Evolutionary conservation across 1,140 invertebrate species (phyloP).

Genomic region (Tigriopus japonicus): DNA sequence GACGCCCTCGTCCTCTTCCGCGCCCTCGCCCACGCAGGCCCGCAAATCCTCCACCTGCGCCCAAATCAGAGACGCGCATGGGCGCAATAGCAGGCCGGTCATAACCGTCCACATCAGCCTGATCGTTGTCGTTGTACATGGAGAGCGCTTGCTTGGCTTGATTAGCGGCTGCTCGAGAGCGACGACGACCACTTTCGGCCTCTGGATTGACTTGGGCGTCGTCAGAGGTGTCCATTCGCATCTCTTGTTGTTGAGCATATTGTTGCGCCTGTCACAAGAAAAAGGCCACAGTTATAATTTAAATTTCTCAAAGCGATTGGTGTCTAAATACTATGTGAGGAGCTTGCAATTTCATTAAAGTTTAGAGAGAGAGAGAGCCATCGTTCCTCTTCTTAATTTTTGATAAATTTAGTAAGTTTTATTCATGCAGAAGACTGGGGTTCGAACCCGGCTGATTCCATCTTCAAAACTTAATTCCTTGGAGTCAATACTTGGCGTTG

Average conservation of each 20-base stretch:
- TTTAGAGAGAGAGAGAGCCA: no score
- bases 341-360: no score
- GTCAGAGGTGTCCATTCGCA: not conserved
- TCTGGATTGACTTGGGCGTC: not conserved
- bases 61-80: not conserved
- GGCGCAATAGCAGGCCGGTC: conserved; percentile 11
- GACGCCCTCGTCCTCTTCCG: conserved; percentile 7
- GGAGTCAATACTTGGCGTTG: no score
- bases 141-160: conserved; percentile 18
- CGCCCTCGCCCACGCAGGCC: conserved; percentile 8
- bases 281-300: no score
- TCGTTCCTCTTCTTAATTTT: no score
- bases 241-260: not conserved
- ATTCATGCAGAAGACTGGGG: no score
- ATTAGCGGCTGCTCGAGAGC: not conserved
- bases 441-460: no score
- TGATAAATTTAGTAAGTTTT: no score
- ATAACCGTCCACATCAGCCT: conserved; percentile 9
- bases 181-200: not conserved
- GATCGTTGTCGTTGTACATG: conserved; percentile 16
- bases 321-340: no score
- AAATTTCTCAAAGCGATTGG: no score
- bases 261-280: not conserved
- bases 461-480: no score
- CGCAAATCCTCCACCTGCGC: not conserved